A percentile compares a stretch with the other conserved stretches of the same genome.
phyloP scores from a whole-genome alignment of 2,113 vertebrate genomes.

The Psephotus haematonotus region DNA sequence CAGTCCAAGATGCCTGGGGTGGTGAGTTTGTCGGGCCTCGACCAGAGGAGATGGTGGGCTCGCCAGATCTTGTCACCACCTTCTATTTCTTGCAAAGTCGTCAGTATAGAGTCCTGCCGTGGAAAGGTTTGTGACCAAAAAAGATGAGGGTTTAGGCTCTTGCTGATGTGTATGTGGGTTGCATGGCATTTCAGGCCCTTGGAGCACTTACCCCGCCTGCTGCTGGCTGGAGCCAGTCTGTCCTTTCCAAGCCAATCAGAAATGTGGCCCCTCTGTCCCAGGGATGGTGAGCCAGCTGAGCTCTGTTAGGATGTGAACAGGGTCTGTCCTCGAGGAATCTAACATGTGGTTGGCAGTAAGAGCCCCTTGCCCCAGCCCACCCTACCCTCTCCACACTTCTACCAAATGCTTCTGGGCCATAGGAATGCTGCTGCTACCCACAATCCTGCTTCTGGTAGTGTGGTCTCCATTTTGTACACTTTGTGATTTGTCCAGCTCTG shows the following conservation, averaged over 20 bases:
- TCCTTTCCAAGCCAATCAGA: not conserved
- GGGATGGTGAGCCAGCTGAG: not conserved
- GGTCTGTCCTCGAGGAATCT: conserved; percentile 13
- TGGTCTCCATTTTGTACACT: conserved; percentile 86
- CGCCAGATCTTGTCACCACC: not conserved
- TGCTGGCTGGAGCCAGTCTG: not conserved
- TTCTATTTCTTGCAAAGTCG: conserved; percentile 35
- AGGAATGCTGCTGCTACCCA: conserved; percentile 62
- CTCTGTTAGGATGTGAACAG: not conserved
- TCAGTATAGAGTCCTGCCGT: conserved; percentile 36
- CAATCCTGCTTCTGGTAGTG: conserved; percentile 79
- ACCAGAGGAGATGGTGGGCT: not conserved
- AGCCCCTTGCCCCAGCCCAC: not conserved
- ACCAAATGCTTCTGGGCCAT: conserved; percentile 44
- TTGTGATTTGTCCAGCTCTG: conserved; percentile 87
- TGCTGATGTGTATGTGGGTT: conserved; percentile 40
- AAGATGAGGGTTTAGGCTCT: conserved; percentile 49
- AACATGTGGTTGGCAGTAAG: conserved; percentile 14
- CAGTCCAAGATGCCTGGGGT: conserved; percentile 21
- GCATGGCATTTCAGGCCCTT: conserved; percentile 45
- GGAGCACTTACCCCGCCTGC: not conserved
- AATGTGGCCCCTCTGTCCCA: not conserved
- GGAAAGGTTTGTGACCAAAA: conserved; percentile 75
- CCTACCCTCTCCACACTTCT: not conserved
- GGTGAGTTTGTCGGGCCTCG: not conserved